Percentiles rank a stretch among this genome's conserved stretches.
phyloP scores from a whole-genome alignment of 2,888 invertebrate genomes.

The Dicyrtoma fusca region DNA sequence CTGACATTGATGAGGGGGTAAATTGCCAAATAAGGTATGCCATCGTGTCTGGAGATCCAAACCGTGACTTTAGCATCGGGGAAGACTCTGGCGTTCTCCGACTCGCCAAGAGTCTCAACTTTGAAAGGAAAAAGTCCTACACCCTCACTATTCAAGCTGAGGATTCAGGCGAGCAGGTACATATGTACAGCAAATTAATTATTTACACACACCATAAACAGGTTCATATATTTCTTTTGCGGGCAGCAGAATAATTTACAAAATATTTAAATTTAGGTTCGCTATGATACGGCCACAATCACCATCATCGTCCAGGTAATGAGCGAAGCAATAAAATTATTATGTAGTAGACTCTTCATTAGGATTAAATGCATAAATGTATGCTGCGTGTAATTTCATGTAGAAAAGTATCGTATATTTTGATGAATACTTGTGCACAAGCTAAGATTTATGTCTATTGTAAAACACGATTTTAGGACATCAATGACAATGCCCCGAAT shows the following conservation, averaged over 20 bases:
- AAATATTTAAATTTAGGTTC: slow-evolving; percentile 58
- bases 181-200: neutral
- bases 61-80: slow-evolving; percentile 86
- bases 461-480: too few relatives aligned
- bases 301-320: slow-evolving; percentile 66
- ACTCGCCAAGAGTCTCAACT: slow-evolving; percentile 91
- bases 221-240: slow-evolving; percentile 9
- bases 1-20: slow-evolving; percentile 82
- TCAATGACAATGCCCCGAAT: slow-evolving; percentile 65
- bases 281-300: slow-evolving; percentile 73
- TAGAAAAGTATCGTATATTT: too few relatives aligned
- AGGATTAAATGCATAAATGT: too few relatives aligned
- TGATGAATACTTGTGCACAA: neutral
- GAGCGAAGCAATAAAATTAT: too few relatives aligned
- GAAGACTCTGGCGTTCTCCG: slow-evolving; percentile 89
- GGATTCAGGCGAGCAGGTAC: slow-evolving; percentile 73
- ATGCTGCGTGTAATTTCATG: too few relatives aligned
- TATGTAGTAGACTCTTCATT: too few relatives aligned
- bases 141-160: slow-evolving; percentile 82
- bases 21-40: slow-evolving; percentile 92
- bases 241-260: slow-evolving; percentile 1
- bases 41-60: slow-evolving; percentile 84
- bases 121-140: slow-evolving; percentile 84
- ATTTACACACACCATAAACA: too few relatives aligned
- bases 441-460: too few relatives aligned